Evolutionary conservation across 2,113 vertebrate species (phyloP), one percentile per base, ranked within the genome.

Genomic region (Gymnocephalus cernua): DNA sequence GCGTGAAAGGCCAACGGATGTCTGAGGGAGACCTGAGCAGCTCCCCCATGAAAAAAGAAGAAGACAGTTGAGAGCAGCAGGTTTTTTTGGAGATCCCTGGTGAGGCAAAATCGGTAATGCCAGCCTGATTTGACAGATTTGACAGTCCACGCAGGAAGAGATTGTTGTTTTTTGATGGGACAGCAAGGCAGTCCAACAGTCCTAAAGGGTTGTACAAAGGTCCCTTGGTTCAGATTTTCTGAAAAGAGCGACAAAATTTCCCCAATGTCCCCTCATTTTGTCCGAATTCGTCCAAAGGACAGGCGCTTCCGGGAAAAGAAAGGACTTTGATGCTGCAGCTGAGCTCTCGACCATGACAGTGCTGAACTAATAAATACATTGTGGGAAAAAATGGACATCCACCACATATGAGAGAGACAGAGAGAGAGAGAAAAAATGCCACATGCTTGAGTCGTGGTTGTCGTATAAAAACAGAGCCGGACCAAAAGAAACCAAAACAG

Each of bases 21-120:
- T 88, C 85, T 38, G 75, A 75, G 53, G 83, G 85, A 56, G 57
- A 10, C 19, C 29, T 7, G 73, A 67, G 35, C 48, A 57, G 61
- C 64, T 35, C 87, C 90, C 86, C 41, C 4, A 1, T 4, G 82
- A 87, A 82, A 68, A 88, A 86, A 86, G 65, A 82, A 93, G 90
- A 93, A 93, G 94, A 95, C 80, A 89, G 91, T 95, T 95, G 93
- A 91, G 95, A 97, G 96, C 96, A 97, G 96, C 96, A 95, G 91
- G 69, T 70, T 59, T 9, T 82, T 80, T 44, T 61, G 44, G 74
- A 86, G 77, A 79, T 79, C 73, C 80, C 86, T 54, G 83, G 77
- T 80, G 87, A 89, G 90, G 86, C 88, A 92, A 88, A 80, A 58
- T 79, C 21, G 92, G 89, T 50, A 80, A 86, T 83, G 84, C 84